Conservation (phyloP, 2,797 vertebrate species). For the Ceryle rudis region DNA sequence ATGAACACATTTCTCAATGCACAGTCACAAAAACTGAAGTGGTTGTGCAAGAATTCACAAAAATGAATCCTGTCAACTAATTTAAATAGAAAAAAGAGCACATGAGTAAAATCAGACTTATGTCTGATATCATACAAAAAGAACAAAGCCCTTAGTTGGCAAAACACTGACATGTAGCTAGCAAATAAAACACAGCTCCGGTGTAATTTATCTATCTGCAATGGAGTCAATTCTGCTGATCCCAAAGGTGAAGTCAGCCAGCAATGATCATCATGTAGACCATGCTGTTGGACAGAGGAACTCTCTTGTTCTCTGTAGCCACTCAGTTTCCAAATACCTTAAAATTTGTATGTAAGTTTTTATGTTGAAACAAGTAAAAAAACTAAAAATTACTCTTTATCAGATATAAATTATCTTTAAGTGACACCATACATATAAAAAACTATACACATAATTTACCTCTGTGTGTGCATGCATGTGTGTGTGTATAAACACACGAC, state of each 20-base stretch:
- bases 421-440: slow-evolving; percentile 43
- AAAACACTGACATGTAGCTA: slow-evolving; percentile 69
- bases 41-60: neutral
- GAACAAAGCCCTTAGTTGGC: slow-evolving; percentile 21
- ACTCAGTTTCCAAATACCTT: neutral
- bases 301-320: neutral
- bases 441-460: neutral
- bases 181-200: slow-evolving; percentile 39
- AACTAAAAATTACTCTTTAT: slow-evolving; percentile 43
- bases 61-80: neutral
- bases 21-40: neutral
- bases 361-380: slow-evolving; percentile 28
- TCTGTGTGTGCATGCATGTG: neutral
- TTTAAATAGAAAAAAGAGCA: neutral
- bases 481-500: neutral
- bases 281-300: neutral
- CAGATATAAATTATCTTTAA: slow-evolving; percentile 65
- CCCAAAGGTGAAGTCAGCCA: neutral
- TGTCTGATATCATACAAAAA: neutral
- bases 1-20: neutral
- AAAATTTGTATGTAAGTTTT: neutral
- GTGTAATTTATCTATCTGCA: neutral
- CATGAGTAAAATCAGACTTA: neutral
- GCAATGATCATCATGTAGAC: neutral
- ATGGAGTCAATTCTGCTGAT: neutral